phyloP scores from a whole-genome alignment of 1,140 invertebrate genomes.

The Lutraria rhynchaena region DNA sequence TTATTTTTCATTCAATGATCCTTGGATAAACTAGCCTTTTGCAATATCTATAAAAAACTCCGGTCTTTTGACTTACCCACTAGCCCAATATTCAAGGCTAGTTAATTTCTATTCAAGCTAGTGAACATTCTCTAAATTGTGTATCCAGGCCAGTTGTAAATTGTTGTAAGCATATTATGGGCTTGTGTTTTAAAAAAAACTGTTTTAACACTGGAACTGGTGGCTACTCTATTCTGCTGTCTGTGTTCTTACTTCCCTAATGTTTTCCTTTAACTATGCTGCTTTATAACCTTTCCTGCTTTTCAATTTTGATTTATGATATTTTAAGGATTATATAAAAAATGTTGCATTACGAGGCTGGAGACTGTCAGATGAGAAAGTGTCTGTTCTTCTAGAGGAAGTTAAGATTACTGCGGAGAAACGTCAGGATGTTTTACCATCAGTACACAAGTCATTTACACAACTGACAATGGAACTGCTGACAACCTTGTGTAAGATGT shows the following conservation, averaged over 20 bases:
- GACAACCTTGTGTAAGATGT: constrained; percentile 37
- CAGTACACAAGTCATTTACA: constrained; percentile 44
- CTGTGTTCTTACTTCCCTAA: too few relatives aligned
- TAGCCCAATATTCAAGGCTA: too few relatives aligned
- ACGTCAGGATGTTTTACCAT: constrained; percentile 47
- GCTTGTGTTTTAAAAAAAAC: neutral
- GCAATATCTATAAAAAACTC: too few relatives aligned
- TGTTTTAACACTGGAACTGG: neutral
- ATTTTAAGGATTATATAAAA: constrained; percentile 52
- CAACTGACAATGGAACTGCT: constrained; percentile 48
- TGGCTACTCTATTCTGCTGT: too few relatives aligned
- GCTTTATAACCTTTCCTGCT: neutral
- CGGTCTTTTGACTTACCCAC: too few relatives aligned
- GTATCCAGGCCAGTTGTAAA: too few relatives aligned
- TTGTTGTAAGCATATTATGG: neutral
- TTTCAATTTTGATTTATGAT: neutral
- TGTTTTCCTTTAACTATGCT: too few relatives aligned
- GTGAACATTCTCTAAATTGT: too few relatives aligned
- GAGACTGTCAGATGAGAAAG: constrained; percentile 7
- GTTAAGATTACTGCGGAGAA: constrained; percentile 22
- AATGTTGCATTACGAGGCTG: constrained; percentile 7
- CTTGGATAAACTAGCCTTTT: too few relatives aligned
- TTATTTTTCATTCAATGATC: too few relatives aligned
- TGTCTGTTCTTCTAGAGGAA: constrained; percentile 17
- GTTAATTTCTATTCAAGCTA: too few relatives aligned